phyloP scores from a whole-genome alignment of 2,797 vertebrate genomes.

The Gymnoscopelus braueri region DNA sequence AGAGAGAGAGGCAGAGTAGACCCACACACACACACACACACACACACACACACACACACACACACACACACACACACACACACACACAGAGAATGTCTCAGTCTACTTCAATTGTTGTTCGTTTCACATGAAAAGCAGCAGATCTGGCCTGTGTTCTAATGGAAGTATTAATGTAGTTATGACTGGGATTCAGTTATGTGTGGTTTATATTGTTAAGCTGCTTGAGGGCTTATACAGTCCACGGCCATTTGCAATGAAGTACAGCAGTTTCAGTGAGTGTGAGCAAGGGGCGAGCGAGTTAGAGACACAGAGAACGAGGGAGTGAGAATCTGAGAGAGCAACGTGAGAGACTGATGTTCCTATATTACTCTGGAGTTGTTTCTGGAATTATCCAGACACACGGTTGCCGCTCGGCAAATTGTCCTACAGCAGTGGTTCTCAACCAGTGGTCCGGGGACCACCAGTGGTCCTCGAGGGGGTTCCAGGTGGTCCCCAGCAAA shows the following conservation, averaged over 20 bases:
- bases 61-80: no score
- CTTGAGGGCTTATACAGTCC: constrained; percentile 24
- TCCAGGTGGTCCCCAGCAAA: no score
- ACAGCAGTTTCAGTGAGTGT: no score
- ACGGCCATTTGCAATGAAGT: background rate
- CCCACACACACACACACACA: no score
- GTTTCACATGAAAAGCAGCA: constrained; percentile 8
- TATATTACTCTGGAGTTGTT: background rate
- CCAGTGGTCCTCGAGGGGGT: no score
- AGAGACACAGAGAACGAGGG: no score
- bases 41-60: no score
- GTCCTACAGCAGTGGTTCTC: background rate
- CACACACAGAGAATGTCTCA: no score
- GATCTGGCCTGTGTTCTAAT: constrained; percentile 13
- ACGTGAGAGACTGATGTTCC: background rate
- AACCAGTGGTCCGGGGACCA: no score
- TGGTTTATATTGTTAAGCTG: constrained; percentile 46
- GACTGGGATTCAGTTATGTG: constrained; percentile 35
- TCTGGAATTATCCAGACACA: constrained; percentile 20
- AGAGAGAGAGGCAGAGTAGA: no score
- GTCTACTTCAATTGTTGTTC: no score
- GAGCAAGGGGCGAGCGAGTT: no score
- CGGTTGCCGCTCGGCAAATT: constrained; percentile 20
- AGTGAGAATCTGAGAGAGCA: background rate
- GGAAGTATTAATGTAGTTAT: constrained; percentile 56